These are phyloP conservation scores for Pammene aurita DNA, from an alignment of 2,888 invertebrate species.

Conservation along the genomic window DNA sequence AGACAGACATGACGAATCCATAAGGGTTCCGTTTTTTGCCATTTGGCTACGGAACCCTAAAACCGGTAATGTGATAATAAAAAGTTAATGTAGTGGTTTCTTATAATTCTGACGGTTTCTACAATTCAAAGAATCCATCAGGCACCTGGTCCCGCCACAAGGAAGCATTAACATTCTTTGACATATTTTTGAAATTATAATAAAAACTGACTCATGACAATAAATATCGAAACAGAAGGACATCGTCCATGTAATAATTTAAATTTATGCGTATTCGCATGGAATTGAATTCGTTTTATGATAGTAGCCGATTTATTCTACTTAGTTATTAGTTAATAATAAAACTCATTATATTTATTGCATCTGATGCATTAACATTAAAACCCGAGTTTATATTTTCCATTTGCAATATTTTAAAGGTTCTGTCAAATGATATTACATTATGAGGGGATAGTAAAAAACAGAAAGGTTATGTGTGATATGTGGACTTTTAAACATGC, in stretches of 20 bases:
- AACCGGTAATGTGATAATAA: too few species aligned
- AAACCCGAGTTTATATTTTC: constrained; percentile 18
- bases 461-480: neutral
- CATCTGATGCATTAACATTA: constrained; percentile 1
- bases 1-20: too few species aligned
- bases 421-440: constrained; percentile 6
- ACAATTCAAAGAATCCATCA: too few species aligned
- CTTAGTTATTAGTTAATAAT: constrained; percentile 13
- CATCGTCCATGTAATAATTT: constrained; percentile 10
- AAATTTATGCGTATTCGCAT: constrained; percentile 11
- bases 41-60: too few species aligned
- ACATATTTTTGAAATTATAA: neutral
- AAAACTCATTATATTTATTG: constrained; percentile 25
- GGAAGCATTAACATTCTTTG: neutral
- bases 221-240: constrained; percentile 22
- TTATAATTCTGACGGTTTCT: too few species aligned
- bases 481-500: neutral
- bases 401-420: constrained; percentile 27
- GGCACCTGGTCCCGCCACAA: too few species aligned
- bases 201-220: constrained; percentile 3
- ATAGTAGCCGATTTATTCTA: constrained; percentile 17
- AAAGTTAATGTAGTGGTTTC: too few species aligned
- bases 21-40: too few species aligned
- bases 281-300: constrained; percentile 15
- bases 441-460: neutral